Evolutionary conservation across 1,140 invertebrate species (phyloP).

Genomic region (Drosophila lowei): DNA sequence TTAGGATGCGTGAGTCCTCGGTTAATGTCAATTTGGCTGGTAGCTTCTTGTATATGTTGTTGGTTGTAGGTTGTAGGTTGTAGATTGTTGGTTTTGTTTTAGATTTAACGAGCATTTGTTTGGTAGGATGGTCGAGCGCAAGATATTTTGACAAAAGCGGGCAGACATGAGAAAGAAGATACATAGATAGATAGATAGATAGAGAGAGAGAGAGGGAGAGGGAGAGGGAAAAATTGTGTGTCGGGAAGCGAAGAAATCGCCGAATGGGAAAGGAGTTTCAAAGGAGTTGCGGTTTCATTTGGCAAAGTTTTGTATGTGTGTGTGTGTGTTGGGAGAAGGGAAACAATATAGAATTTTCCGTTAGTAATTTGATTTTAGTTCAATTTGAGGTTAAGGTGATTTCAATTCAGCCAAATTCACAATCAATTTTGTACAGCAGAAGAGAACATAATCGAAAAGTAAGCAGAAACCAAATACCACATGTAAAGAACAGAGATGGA

Average conservation of each 20-base stretch:
- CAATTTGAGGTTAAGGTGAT: slow-evolving; percentile 21
- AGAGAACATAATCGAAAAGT: not conserved
- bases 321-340: slow-evolving; percentile 9
- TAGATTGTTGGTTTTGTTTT: slow-evolving; percentile 18
- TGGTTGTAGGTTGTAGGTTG: slow-evolving; percentile 49
- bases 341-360: slow-evolving; percentile 68
- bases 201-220: slow-evolving; percentile 22
- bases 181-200: slow-evolving; percentile 15
- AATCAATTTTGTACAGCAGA: slow-evolving; percentile 39
- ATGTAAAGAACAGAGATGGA: slow-evolving; percentile 7
- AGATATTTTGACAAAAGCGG: slow-evolving; percentile 12
- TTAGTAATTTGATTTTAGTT: slow-evolving; percentile 69
- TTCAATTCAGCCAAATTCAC: slow-evolving; percentile 60
- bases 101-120: slow-evolving; percentile 18
- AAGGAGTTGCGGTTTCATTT: slow-evolving; percentile 18
- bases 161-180: slow-evolving; percentile 11
- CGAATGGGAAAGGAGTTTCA: slow-evolving; percentile 10
- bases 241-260: slow-evolving; percentile 16
- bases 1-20: slow-evolving; percentile 82
- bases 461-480: slow-evolving; percentile 6
- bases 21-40: slow-evolving; percentile 83
- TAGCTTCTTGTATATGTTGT: slow-evolving; percentile 81
- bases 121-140: slow-evolving; percentile 26
- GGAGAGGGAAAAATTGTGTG: slow-evolving; percentile 20
- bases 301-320: not conserved